phyloP scores from a whole-genome alignment of 2,113 vertebrate genomes.

The Bos taurus region DNA sequence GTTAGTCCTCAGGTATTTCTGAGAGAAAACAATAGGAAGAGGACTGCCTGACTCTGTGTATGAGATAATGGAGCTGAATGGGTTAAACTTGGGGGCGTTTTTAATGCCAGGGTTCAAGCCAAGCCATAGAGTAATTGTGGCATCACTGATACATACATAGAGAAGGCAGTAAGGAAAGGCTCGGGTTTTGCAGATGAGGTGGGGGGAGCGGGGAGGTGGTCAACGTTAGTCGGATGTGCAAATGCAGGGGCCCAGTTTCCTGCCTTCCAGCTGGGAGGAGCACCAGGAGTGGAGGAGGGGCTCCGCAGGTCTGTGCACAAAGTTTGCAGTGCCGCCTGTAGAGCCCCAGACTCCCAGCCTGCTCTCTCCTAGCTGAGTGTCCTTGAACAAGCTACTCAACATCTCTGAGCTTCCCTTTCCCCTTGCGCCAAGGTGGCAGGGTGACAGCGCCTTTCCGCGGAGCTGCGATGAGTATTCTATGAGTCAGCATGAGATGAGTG shows the following conservation, averaged over 20 bases:
- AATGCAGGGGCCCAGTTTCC: not conserved
- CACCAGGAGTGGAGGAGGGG: not conserved
- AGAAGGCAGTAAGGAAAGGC: not conserved
- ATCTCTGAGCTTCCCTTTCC: not conserved
- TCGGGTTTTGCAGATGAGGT: not conserved
- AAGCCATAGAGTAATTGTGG: not conserved
- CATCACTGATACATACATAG: accelerated
- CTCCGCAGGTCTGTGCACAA: not conserved
- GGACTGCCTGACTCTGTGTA: not conserved
- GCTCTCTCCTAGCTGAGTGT: not conserved
- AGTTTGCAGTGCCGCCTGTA: not conserved
- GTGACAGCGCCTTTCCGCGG: accelerated
- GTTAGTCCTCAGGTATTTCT: not conserved
- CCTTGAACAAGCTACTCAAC: too few species aligned
- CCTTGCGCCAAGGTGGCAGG: not conserved
- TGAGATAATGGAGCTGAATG: not conserved
- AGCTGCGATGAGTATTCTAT: accelerated
- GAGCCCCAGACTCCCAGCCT: not conserved
- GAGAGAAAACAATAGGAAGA: not conserved
- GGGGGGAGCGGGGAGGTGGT: not conserved
- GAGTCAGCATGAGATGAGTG: too few species aligned
- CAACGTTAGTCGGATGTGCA: not conserved
- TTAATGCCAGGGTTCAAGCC: not conserved
- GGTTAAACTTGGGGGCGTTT: not conserved
- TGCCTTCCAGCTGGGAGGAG: not conserved